Evolutionary conservation across 37 sponge, comb jelly and placozoan genomes (phyloP).

Genomic region (Crambe crambe): DNA sequence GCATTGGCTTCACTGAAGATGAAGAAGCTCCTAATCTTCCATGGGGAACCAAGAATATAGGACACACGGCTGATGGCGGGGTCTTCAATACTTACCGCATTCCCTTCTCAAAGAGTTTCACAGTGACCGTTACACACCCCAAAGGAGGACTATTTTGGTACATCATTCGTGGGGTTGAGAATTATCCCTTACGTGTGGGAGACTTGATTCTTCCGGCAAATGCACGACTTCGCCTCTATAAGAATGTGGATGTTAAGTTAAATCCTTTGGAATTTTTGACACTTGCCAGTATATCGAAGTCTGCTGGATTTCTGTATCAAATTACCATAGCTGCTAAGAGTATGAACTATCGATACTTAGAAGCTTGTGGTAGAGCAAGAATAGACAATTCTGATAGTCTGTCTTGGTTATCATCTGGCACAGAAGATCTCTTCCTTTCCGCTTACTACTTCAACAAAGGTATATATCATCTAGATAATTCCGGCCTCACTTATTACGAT

Average conservation of each 20-base stretch:
- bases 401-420: no score
- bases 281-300: conserved; percentile 35
- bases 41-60: no score
- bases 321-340: conserved; percentile 62
- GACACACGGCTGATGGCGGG: no score
- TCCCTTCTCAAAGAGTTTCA: conserved; percentile 60
- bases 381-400: no score
- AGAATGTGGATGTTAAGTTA: conserved; percentile 42
- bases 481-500: no score
- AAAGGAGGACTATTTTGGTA: conserved; percentile 51
- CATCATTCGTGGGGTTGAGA: conserved; percentile 81
- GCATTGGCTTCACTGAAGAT: no score
- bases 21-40: no score
- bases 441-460: no score
- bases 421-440: no score
- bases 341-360: conserved; percentile 61
- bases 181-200: conserved; percentile 68
- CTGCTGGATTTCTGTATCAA: conserved; percentile 63
- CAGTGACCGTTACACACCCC: conserved; percentile 66
- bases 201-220: conserved; percentile 60
- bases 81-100: conserved; percentile 64
- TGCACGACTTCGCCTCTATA: conserved; percentile 67
- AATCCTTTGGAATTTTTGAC: conserved; percentile 54
- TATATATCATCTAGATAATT: no score
- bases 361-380: conserved; percentile 72